These are phyloP conservation scores for Synanthedon formicaeformis DNA, from an alignment of 2,888 invertebrate genomes.

Conservation along the genomic window DNA sequence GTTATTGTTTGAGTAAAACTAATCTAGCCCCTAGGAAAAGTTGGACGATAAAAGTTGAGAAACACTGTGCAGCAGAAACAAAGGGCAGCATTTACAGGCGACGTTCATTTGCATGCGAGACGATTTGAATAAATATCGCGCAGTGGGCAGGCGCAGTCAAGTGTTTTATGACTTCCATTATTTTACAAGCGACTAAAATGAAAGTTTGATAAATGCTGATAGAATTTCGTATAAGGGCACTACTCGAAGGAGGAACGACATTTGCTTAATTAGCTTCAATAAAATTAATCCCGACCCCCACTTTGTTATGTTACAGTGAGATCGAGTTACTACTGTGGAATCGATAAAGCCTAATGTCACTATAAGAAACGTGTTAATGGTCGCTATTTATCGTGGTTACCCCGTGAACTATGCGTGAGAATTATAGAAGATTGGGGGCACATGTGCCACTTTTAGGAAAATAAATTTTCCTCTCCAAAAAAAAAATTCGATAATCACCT, in stretches of 20 bases:
- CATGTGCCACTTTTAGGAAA: constrained; percentile 1
- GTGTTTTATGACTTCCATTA: constrained; percentile 32
- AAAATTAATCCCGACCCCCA: constrained; percentile 27
- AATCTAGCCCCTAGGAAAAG: constrained; percentile 42
- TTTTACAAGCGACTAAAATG: constrained; percentile 9
- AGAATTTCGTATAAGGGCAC: constrained; percentile 1
- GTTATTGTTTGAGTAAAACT: constrained; percentile 46
- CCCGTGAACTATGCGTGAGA: constrained; percentile 22
- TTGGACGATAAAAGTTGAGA: constrained; percentile 44
- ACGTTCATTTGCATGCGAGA: constrained; percentile 44
- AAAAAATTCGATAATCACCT: background rate
- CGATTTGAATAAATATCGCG: constrained; percentile 33
- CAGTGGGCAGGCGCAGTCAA: constrained; percentile 23
- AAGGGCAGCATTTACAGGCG: constrained; percentile 38
- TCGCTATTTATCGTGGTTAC: constrained; percentile 39
- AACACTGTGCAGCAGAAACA: constrained; percentile 25
- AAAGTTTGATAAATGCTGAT: constrained; percentile 10
- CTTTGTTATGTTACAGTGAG: constrained; percentile 24
- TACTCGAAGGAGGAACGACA: constrained; percentile 1
- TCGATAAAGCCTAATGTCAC: constrained; percentile 51
- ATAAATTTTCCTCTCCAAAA: background rate
- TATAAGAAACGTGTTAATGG: constrained; percentile 54
- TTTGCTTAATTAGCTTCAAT: constrained; percentile 15
- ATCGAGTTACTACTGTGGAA: constrained; percentile 41
- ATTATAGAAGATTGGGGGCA: constrained; percentile 22